A percentile compares a stretch with the other conserved stretches of the same genome.
phyloP scores from a whole-genome alignment of 2,113 vertebrate species.

The Pundamilia nyererei region DNA sequence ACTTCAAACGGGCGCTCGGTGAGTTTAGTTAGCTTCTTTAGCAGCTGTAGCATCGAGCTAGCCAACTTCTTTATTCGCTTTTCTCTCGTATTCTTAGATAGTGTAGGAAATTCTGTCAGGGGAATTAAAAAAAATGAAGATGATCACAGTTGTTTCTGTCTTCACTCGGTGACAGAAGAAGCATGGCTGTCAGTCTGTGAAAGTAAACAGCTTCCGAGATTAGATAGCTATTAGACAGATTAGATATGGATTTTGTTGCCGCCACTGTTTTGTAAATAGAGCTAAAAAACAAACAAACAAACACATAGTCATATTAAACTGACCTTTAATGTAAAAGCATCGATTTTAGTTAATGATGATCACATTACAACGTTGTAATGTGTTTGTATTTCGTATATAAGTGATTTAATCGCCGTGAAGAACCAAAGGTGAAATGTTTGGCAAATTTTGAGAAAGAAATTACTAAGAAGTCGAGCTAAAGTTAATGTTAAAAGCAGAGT shows the following conservation, averaged over 20 bases:
- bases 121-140: fast-evolving
- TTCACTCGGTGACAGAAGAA: background rate
- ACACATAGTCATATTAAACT: background rate
- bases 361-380: background rate
- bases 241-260: background rate
- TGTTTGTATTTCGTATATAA: background rate
- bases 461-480: background rate
- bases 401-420: background rate
- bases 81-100: background rate
- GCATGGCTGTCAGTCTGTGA: background rate
- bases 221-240: background rate
- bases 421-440: background rate
- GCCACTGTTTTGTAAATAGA: background rate
- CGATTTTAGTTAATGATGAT: background rate
- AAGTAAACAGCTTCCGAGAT: background rate
- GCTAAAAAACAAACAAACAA: background rate
- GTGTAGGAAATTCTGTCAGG: background rate
- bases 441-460: background rate
- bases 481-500: background rate
- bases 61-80: background rate
- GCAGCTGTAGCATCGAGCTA: conserved; percentile 12
- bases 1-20: background rate
- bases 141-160: background rate
- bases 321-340: background rate
- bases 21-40: conserved; percentile 34